Percentiles rank a stretch among this genome's conserved stretches.
These are phyloP conservation scores for Smutsia gigantea DNA, from an alignment of 2,797 vertebrate species.

Conservation along the genomic window DNA sequence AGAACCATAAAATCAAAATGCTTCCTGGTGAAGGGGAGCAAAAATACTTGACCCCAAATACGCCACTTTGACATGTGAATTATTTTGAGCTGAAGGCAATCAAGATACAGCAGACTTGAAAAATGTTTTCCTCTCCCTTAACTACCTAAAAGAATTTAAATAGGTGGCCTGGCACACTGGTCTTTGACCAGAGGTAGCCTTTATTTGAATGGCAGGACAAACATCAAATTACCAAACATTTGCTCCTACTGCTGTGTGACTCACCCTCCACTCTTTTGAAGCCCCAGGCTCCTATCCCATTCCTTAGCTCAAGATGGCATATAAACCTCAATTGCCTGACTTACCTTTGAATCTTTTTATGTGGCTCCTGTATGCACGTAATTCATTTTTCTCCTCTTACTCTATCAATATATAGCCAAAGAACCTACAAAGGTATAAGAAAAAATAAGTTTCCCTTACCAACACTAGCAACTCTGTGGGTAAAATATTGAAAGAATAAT, in stretches of 20 bases:
- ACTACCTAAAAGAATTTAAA: neutral
- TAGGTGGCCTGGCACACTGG: neutral
- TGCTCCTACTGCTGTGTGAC: neutral
- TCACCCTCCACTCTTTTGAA: neutral
- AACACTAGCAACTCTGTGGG: neutral
- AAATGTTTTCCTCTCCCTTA: neutral
- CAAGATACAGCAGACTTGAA: neutral
- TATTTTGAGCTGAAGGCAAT: neutral
- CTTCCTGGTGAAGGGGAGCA: neutral
- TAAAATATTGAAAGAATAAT: slow-evolving; percentile 43
- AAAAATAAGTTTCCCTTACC: neutral
- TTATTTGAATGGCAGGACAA: neutral
- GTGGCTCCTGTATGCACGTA: too few relatives aligned
- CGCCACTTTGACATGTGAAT: neutral
- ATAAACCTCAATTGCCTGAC: neutral
- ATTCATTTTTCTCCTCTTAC: neutral
- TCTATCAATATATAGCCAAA: neutral
- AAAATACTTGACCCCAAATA: neutral
- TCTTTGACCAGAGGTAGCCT: neutral
- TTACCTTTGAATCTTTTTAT: neutral
- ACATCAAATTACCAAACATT: neutral
- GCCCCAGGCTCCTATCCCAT: neutral
- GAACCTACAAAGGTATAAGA: neutral
- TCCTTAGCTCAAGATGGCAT: neutral
- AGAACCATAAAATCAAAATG: slow-evolving; percentile 23